Percentiles rank a stretch among this genome's conserved stretches.
phyloP scores from a whole-genome alignment of 1,140 invertebrate species.

The Drosophila malerkotliana region DNA sequence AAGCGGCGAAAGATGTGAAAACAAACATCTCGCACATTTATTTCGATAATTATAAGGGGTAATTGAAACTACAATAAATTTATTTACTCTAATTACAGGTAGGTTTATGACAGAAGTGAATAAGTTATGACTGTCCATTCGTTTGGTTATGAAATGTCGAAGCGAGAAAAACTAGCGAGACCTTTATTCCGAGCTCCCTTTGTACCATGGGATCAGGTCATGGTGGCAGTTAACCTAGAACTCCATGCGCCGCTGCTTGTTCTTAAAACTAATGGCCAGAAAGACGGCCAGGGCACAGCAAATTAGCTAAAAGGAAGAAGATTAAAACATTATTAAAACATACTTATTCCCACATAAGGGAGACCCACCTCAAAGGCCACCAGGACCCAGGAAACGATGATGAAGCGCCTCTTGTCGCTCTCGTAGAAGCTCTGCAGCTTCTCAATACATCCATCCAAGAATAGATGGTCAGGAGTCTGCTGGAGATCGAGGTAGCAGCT shows the following conservation, averaged over 20 bases:
- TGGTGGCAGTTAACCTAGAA: conserved; percentile 51
- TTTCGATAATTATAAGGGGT: conserved; percentile 39
- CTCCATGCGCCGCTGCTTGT: conserved; percentile 79
- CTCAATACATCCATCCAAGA: conserved; percentile 62
- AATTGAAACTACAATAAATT: conserved; percentile 36
- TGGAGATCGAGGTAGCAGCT: conserved; percentile 68
- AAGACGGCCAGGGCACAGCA: conserved; percentile 64
- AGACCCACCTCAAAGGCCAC: conserved; percentile 68
- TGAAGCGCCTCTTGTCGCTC: conserved; percentile 54
- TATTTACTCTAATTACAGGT: conserved; percentile 39
- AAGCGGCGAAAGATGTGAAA: conserved; percentile 24
- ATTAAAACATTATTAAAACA: conserved; percentile 2
- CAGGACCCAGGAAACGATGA: conserved; percentile 69
- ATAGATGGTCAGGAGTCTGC: conserved; percentile 51
- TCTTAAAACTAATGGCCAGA: conserved; percentile 75
- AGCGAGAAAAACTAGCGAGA: conserved; percentile 37
- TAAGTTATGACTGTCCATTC: conserved; percentile 32
- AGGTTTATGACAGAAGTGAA: conserved; percentile 36
- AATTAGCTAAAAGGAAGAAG: conserved; percentile 50
- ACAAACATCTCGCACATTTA: conserved; percentile 40
- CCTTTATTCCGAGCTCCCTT: conserved; percentile 23
- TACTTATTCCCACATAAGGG: background rate
- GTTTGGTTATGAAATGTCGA: conserved; percentile 44
- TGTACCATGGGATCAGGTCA: conserved; percentile 45
- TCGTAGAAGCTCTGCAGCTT: conserved; percentile 72